phyloP scores from a whole-genome alignment of 2,888 invertebrate species.

The Campaea margaritaria region DNA sequence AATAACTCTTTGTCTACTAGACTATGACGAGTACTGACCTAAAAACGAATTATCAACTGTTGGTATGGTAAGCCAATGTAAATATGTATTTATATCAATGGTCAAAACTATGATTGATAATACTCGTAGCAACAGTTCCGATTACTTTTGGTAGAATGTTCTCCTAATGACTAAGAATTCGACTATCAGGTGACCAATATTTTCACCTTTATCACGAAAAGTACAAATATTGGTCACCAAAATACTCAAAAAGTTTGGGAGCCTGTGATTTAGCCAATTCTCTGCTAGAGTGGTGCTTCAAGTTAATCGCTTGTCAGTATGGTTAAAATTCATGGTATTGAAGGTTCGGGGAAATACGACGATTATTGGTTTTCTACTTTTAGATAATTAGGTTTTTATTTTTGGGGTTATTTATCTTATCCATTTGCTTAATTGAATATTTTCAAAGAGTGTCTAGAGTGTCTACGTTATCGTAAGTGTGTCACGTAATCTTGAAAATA shows the following conservation, averaged over 20 bases:
- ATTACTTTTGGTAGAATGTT: background rate
- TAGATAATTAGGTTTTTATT: conserved; percentile 15
- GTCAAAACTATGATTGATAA: too few relatives aligned
- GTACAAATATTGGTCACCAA: background rate
- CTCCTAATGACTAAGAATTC: background rate
- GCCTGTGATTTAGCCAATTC: conserved; percentile 15
- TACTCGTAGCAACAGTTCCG: too few relatives aligned
- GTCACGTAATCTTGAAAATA: too few relatives aligned
- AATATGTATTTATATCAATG: too few relatives aligned
- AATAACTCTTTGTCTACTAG: too few relatives aligned
- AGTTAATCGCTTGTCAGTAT: conserved; percentile 18
- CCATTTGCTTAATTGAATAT: too few relatives aligned
- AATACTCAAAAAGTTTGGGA: conserved; percentile 12
- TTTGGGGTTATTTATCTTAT: background rate
- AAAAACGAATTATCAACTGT: too few relatives aligned
- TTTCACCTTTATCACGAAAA: background rate
- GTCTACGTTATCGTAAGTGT: too few relatives aligned
- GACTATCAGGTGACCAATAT: conserved; percentile 3
- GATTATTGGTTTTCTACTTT: conserved; percentile 15
- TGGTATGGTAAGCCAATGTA: too few relatives aligned
- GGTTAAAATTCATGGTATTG: conserved; percentile 23
- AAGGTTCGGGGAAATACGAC: conserved; percentile 11
- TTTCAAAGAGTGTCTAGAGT: too few relatives aligned
- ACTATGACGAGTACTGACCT: too few relatives aligned
- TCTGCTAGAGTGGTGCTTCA: conserved; percentile 21